Evolutionary conservation across 2,888 invertebrate genomes (phyloP).

Genomic region (Andrena bucephala): DNA sequence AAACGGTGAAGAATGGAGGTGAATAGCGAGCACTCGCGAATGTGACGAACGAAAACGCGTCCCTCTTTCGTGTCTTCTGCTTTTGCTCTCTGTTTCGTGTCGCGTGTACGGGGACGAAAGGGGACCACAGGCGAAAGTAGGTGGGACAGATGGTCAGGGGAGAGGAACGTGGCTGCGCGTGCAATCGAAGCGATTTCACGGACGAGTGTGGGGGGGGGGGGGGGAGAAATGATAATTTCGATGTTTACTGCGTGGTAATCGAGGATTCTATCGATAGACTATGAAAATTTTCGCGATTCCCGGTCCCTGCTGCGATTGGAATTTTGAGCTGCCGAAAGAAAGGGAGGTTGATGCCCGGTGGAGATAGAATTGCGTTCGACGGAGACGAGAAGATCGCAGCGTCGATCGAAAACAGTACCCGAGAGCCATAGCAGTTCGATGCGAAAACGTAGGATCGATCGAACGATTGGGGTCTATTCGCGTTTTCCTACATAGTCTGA

Average conservation of each 20-base stretch:
- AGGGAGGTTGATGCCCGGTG: too few species aligned
- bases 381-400: too few species aligned
- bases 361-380: too few species aligned
- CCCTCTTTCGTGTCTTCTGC: background rate
- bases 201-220: conserved; percentile 32
- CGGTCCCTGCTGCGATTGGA: too few species aligned
- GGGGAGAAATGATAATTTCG: conserved; percentile 22
- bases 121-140: conserved; percentile 59
- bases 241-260: background rate
- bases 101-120: conserved; percentile 42
- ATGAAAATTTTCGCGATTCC: too few species aligned
- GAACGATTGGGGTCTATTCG: too few species aligned
- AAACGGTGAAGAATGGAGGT: conserved; percentile 63
- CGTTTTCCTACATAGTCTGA: too few species aligned
- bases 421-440: too few species aligned
- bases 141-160: conserved; percentile 46
- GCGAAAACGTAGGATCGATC: too few species aligned
- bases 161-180: conserved; percentile 45
- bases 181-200: conserved; percentile 50
- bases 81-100: conserved; percentile 18
- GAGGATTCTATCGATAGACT: too few species aligned
- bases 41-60: conserved; percentile 42
- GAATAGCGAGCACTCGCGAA: conserved; percentile 61
- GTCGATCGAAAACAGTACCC: too few species aligned
- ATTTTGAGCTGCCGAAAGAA: too few species aligned